Base-by-base conservation (phyloP, 2,797 vertebrate genomes). In the Sandelia bainsii region DNA sequence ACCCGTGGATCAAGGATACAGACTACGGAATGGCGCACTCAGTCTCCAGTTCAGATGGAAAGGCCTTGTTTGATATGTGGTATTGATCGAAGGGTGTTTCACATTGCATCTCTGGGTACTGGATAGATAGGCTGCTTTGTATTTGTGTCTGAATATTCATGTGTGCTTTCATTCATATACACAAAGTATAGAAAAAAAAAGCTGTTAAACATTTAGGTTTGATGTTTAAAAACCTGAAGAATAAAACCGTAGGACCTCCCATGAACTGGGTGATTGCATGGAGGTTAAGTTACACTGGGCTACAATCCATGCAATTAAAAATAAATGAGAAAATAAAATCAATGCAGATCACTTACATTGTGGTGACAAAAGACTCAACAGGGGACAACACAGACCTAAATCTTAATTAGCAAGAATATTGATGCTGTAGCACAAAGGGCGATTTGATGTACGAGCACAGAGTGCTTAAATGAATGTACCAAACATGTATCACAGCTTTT, bases 381-480 rank as follows among this genome's bases (percentile, higher is more conserved):
- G 77, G 84, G 88, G 85, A 90, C 84, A 87, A 84, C 68, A 84
- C 77, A 44, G 64, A 75, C 80, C 85, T 92, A 87, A 86, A 93
- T 90, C 92, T 89, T 90, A 90, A 93, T 93, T 92, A 92, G 87
- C 64, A 67, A 69, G 80, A 81, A 85, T 91, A 93, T 91, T 90
- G 89, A 91, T 84, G 89, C 72, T 46, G 81, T 57, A 44, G 51
- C 82, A 83, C 79, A 87, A 81, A 86, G 84, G 79, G 39, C 81
- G 87, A 83, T 77, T 67, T 70, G 53, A 62, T 79, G 75, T 54
- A 59, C 67, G 46, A 25, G 67, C 27, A 64, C n/a, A 67, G 8
- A 82, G 50, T 57, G 23, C 52, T 49, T 56, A 65, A 75, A 86
- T 78, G 13, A 67, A 83, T 48, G 49, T 20, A 59, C 44, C 53